phyloP scores from a whole-genome alignment of 2,113 vertebrate species.

The Rhagologus leucostigma region DNA sequence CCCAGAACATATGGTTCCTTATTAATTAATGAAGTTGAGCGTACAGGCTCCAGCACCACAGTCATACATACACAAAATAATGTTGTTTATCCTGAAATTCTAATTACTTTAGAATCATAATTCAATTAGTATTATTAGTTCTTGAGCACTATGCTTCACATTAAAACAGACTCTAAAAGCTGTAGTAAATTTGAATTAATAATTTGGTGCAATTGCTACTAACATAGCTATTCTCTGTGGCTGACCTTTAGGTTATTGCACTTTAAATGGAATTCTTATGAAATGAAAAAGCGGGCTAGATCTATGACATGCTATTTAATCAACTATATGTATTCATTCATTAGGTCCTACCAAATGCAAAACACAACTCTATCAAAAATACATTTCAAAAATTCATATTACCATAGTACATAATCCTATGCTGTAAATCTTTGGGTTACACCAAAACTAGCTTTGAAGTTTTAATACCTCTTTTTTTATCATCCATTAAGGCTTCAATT shows the following conservation, averaged over 20 bases:
- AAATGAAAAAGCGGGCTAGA: conserved; percentile 15
- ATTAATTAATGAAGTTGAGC: conserved; percentile 46
- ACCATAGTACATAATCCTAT: not conserved
- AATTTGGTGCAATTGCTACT: not conserved
- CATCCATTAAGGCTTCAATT: conserved; percentile 57
- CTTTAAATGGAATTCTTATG: conserved; percentile 1
- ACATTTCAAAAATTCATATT: not conserved
- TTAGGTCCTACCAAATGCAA: not conserved
- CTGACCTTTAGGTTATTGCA: conserved; percentile 29
- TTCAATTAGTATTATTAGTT: conserved; percentile 42
- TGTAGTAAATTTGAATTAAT: not conserved
- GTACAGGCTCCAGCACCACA: not conserved
- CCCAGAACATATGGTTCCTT: not conserved
- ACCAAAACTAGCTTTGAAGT: conserved; percentile 38
- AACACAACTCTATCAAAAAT: not conserved
- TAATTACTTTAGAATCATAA: conserved; percentile 48
- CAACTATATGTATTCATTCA: not conserved
- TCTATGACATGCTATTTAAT: conserved; percentile 6
- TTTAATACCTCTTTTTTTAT: conserved; percentile 30
- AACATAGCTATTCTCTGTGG: conserved; percentile 5
- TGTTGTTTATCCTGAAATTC: conserved; percentile 18
- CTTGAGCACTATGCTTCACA: not conserved
- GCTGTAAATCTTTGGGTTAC: conserved; percentile 7
- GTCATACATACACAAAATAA: not conserved
- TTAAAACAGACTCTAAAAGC: conserved; percentile 40